These are phyloP conservation scores for Lumbricus terrestris DNA, from an alignment of 2,888 invertebrate genomes.

Conservation along the genomic window DNA sequence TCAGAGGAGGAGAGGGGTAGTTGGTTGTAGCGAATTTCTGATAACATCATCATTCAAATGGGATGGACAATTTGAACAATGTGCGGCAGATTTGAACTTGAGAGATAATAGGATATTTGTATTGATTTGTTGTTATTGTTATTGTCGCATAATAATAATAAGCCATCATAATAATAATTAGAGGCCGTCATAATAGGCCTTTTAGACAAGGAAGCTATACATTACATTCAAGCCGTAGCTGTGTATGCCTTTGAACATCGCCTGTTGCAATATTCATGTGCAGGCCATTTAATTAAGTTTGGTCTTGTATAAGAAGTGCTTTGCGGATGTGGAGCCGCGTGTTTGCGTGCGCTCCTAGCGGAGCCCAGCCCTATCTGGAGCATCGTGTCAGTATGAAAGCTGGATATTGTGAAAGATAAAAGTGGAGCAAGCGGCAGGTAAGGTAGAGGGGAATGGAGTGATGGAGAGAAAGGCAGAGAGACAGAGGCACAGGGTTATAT, in stretches of 20 bases:
- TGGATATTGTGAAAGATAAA: neutral
- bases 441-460: neutral
- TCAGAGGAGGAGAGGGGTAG: neutral
- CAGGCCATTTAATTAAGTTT: neutral
- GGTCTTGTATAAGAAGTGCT: neutral
- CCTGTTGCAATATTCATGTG: no score
- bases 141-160: no score
- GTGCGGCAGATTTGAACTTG: no score
- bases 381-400: neutral
- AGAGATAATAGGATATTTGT: neutral
- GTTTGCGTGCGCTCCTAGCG: neutral
- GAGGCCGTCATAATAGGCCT: neutral
- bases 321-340: neutral
- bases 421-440: neutral
- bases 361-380: neutral
- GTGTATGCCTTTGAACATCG: neutral
- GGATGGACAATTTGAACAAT: no score
- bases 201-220: no score
- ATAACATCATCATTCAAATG: neutral
- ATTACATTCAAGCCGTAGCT: neutral
- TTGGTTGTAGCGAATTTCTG: neutral
- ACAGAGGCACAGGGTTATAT: neutral
- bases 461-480: neutral
- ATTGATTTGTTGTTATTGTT: neutral
- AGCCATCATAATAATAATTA: no score